phyloP scores from a whole-genome alignment of 2,113 vertebrate genomes.

The Calidris pugnax region DNA sequence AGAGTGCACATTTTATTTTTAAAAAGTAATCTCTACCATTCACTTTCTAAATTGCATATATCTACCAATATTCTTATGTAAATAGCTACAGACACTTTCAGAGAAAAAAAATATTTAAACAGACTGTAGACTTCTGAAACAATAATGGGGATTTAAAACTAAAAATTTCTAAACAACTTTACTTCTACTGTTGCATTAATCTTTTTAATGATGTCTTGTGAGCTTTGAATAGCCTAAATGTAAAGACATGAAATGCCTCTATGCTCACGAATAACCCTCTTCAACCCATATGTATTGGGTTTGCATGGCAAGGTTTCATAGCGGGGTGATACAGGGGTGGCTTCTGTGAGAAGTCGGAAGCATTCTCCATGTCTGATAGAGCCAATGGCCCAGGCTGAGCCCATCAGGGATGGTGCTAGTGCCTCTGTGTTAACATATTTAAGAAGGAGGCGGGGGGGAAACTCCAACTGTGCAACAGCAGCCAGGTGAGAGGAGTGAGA shows the following conservation, averaged over 20 bases:
- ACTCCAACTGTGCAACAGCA: neutral
- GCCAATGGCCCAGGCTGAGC: neutral
- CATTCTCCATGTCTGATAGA: neutral
- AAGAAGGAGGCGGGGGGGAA: neutral
- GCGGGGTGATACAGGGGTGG: neutral
- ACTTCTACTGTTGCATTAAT: neutral
- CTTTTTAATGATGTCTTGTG: neutral
- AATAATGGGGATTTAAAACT: neutral
- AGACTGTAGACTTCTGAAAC: neutral
- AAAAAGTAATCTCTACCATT: neutral
- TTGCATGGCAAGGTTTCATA: neutral
- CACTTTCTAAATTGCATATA: neutral
- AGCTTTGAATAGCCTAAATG: neutral
- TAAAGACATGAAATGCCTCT: neutral
- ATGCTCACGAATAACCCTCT: neutral
- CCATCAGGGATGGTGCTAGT: neutral
- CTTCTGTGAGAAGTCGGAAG: neutral
- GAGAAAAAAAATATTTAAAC: neutral
- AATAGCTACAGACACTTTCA: neutral
- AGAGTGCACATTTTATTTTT: neutral
- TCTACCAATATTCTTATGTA: neutral
- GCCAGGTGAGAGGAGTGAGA: neutral
- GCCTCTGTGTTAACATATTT: neutral
- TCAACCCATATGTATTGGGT: neutral
- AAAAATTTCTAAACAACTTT: neutral